Percentiles rank a stretch among this genome's conserved stretches.
phyloP scores from a whole-genome alignment of 2,113 vertebrate species.

The Silurus meridionalis region DNA sequence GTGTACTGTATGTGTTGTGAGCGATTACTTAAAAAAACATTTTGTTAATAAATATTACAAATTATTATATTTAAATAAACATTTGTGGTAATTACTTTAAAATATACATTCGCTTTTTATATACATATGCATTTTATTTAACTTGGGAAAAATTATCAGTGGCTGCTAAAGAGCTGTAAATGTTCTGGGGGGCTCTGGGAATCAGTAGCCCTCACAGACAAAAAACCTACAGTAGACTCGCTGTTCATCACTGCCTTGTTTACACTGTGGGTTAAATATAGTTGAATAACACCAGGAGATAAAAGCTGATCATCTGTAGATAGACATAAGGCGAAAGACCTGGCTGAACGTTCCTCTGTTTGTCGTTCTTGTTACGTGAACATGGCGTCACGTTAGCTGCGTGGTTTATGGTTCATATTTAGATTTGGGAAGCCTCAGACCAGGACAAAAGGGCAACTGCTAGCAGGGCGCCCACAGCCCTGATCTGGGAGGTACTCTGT shows the following conservation, averaged over 20 bases:
- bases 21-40: neutral
- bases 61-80: too few relatives aligned
- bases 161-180: neutral
- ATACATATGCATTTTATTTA: too few relatives aligned
- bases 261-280: constrained; percentile 33
- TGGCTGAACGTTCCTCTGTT: neutral
- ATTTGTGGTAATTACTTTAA: too few relatives aligned
- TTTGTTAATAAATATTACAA: too few relatives aligned
- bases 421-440: neutral
- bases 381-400: neutral
- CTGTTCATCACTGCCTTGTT: constrained; percentile 16
- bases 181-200: constrained; percentile 26
- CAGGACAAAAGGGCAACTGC: constrained; percentile 35
- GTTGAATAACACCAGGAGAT: constrained; percentile 19
- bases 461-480: constrained; percentile 26
- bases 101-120: too few relatives aligned
- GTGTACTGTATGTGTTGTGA: too few relatives aligned
- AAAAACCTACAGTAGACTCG: constrained; percentile 6
- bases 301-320: neutral
- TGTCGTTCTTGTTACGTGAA: neutral
- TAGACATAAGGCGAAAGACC: neutral
- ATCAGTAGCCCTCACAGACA: constrained; percentile 17
- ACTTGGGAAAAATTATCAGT: too few relatives aligned
- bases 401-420: neutral
- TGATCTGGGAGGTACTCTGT: constrained; percentile 28